Evolutionary conservation across 2,113 vertebrate species (phyloP), one percentile per base, ranked within the genome.

Genomic region (Oreocharis arfaki): DNA sequence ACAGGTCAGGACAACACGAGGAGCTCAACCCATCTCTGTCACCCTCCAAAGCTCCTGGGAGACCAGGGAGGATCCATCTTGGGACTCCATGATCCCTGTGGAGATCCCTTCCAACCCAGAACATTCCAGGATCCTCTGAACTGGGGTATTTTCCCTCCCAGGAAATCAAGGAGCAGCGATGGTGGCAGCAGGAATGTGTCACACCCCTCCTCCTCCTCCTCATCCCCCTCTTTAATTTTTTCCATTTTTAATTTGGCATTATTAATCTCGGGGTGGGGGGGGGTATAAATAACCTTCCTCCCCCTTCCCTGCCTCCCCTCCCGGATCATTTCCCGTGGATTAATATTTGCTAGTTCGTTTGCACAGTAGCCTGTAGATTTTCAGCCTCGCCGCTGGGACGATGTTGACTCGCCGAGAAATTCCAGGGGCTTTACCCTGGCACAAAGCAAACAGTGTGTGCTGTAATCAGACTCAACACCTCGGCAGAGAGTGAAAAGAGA

Each of bases 291-390:
- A 95, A 93, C 85, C 37, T n/a, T 15, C 26, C 75, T 94, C 75
- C 18, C 78, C 82, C 80, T 85, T 57, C 44, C 82, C 82, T n/a
- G 81, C 92, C 88, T 88, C 82, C 81, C n/a, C 81, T 94, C 81
- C 95, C 75, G 8, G 84, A 16, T 80, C 70, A 76, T 88, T 96
- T 61, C 28, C 90, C 16, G 3, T 83, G 95, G 91, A 94, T 96
- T 96, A 94, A 94, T 95, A 56, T 85, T 96, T 85, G 89, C 89
- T 32, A 50, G 93, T 91, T 95, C 91, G 75, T 96, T 96, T 91
- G 94, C 96, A 94, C 95, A 74, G 96, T 55, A 90, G 90, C 96
- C 92, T 90, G 95, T 52, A 91, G 96, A 85, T 96, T 91, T 91
- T 88, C 92, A 88, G 84, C 73, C 94, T 63, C 69, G 56, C 53